A percentile compares a stretch with the other conserved stretches of the same genome.
These are phyloP conservation scores for Megaceryle maxima DNA, from an alignment of 2,113 vertebrate genomes.

Conservation along the genomic window DNA sequence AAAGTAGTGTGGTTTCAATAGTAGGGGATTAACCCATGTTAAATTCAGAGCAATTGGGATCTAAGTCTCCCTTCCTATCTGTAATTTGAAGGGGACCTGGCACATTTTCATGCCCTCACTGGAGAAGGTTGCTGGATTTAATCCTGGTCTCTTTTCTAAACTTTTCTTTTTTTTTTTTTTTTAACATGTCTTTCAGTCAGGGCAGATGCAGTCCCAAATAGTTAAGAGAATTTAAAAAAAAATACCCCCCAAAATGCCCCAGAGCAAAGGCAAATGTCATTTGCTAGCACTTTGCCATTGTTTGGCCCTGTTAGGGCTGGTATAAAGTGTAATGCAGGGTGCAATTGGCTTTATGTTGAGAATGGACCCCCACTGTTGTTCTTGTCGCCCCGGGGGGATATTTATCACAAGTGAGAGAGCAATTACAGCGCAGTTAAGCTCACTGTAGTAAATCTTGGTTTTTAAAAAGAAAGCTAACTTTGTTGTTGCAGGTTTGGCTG, in stretches of 20 bases:
- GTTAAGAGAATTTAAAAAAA: neutral
- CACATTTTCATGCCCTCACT: neutral
- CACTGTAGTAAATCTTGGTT: neutral
- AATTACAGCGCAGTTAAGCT: conserved; percentile 26
- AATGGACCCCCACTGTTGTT: neutral
- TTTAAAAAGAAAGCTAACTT: conserved; percentile 1
- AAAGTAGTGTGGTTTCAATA: neutral
- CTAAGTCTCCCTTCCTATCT: neutral
- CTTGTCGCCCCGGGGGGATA: neutral
- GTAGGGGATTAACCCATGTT: neutral
- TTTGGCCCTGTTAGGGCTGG: neutral
- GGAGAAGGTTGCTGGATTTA: neutral
- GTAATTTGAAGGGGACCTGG: neutral
- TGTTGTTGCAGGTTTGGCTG: neutral
- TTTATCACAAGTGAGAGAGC: conserved; percentile 23
- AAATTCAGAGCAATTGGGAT: neutral
- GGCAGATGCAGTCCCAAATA: neutral
- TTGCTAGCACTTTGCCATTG: neutral
- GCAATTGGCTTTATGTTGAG: neutral
- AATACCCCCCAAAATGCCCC: neutral
- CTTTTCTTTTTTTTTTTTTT: neutral
- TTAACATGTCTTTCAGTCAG: neutral
- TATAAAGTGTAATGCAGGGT: neutral
- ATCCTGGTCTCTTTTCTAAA: neutral
- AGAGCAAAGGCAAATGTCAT: neutral